Evolutionary conservation across 2,888 invertebrate species (phyloP), one percentile per base, ranked within the genome.

Genomic region (Gnatocerus cornutus): DNA sequence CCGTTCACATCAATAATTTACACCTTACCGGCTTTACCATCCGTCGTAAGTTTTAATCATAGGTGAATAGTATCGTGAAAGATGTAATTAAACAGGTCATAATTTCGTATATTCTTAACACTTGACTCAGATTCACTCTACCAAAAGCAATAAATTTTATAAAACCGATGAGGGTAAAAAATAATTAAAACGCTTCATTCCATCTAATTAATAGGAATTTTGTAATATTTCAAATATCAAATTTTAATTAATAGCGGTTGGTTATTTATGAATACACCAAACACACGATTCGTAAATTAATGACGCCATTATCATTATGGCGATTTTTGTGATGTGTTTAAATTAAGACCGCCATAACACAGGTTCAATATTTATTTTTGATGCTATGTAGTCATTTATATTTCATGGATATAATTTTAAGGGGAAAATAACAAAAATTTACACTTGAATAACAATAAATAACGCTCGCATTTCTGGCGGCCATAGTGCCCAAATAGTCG

Each of bases 381-480:
- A 37, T n/a, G 9, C 37, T 37, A 37, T 37, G n/a, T 37, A 37
- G 37, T 37, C n/a, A 37, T 37, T 37, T 37, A 37, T 37, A 37
- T 37, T 37, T 41, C 41, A 13, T n/a, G 41, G 6, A 10, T 13
- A 41, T 41, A 41, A 41, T 41, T 41, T 10, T 1, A 12, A 7
- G 2, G 5, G 3, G 2, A 41, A 37, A 5, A 37, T 10, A 2
- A 43, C 10, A 43, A 43, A 43, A 58, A 59, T 80, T 80, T 79
- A 78, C 81, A 80, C 79, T 78, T 80, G 78, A 79, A 78, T 77
- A 73, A 71, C 68, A 76, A 78, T 78, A 80, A 81, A 79, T 80
- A 75, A 74, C 69, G 63, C 65, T 59, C 73, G 77, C 76, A 63
- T 68, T 62, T 72, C 68, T 58, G 33, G 13, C 56, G 29, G 66